Base-by-base conservation (phyloP, 92 coral and sea anemone genomes). In the Epizoanthus ramosus region DNA sequence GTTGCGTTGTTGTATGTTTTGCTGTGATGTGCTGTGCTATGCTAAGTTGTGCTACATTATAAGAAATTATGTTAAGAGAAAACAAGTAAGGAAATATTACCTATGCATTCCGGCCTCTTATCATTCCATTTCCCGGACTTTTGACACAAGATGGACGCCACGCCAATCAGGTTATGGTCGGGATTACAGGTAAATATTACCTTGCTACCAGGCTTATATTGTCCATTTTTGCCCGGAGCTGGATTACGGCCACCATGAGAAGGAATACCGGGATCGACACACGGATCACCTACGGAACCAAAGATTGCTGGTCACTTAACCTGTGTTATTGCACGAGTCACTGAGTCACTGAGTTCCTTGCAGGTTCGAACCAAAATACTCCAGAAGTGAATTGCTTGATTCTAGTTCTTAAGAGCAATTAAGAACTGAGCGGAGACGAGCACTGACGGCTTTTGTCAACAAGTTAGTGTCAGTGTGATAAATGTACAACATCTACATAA, bases 201-300 rank as follows among this genome's bases (percentile, higher is more conserved):
- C 83, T 58, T 73, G 59, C 75, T 86, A 7, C 94, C 98, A 24
- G 84, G 53, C 24, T 89, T 80, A 71, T 92, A 96, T 68, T 83
- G 73, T 17, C 92, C 88, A 13, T 80, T 87, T 41, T 80, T 69
- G 70, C 57, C 86, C 21, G 99, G 99, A 13, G 74, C 22, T 53
- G 99, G 99, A 85, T 88, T 75, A 56, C 99, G 90, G 60, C 85
- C 81, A 0, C 99, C 99, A 57, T 82, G 39, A 12, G 2, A 15
- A 0, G 99, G 99, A 72, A 82, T 63, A 57, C 99, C 93, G 24
- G 99, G 99, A 73, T 96, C 99, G 21, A 88, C 86, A 59, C 99
- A 96, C 14, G 70, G 81, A n/a, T n/a, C 39, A 39, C 81, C 90
- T 87, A 57, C 19, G n/a, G 63, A 45, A 79, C 19, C 31, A 37